Conservation (phyloP, 1,140 invertebrate genomes). For the Portunus trituberculatus region DNA sequence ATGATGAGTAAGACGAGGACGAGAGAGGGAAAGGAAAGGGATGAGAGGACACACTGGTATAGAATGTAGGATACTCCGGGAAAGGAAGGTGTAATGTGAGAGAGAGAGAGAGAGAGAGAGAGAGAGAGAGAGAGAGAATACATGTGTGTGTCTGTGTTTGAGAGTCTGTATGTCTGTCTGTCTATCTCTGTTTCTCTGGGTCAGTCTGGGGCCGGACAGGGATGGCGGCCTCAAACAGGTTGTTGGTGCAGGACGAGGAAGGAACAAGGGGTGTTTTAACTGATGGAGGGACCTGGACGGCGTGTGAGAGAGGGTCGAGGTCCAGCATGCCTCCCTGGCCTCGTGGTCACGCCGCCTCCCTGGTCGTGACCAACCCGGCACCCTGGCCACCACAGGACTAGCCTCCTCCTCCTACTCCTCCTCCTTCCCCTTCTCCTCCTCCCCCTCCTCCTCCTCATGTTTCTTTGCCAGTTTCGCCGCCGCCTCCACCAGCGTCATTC, state of each 20-base stretch:
- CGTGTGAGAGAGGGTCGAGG: conserved; percentile 54
- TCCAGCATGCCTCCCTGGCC: conserved; percentile 57
- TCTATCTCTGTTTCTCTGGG: neutral
- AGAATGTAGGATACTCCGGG: neutral
- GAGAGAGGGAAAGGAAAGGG: neutral
- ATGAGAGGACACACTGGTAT: neutral
- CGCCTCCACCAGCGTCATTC: neutral
- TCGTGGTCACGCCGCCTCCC: conserved; percentile 50
- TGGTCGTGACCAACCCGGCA: conserved; percentile 56
- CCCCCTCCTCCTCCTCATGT: neutral
- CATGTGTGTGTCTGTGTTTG: neutral
- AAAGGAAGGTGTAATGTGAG: neutral
- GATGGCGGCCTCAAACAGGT: neutral
- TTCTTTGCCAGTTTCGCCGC: neutral
- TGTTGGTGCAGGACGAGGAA: neutral
- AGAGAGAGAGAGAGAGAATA: conserved; percentile 4
- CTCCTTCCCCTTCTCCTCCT: neutral
- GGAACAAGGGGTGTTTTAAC: conserved; percentile 38
- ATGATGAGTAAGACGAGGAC: neutral
- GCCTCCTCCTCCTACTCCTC: neutral
- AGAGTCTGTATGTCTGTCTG: neutral
- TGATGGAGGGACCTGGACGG: conserved; percentile 27
- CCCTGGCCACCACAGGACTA: conserved; percentile 38
- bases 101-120: conserved; percentile 36
- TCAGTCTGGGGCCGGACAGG: neutral